Percentiles rank a stretch among this genome's conserved stretches.
Evolutionary conservation across 2,113 vertebrate species (phyloP).

Genomic region (Pardalotus punctatus): DNA sequence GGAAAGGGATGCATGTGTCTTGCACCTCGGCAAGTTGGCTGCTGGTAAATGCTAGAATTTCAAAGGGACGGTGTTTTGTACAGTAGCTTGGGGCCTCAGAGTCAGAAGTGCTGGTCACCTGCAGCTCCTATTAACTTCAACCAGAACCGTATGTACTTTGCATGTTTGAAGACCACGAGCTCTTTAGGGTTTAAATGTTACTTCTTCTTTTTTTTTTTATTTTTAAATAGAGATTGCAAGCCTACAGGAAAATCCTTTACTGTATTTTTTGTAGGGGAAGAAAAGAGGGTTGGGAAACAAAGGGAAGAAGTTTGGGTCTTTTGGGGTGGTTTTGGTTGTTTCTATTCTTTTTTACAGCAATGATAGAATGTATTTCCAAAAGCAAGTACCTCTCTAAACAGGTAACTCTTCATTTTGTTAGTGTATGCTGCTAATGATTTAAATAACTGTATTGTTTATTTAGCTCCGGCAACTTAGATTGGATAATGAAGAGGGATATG

Average conservation of each 20-base stretch:
- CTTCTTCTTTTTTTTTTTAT: not conserved
- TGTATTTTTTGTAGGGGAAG: not conserved
- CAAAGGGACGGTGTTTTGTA: not conserved
- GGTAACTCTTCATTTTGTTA: not conserved
- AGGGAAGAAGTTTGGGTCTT: not conserved
- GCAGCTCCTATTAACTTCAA: constrained; percentile 26
- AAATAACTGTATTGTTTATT: not conserved
- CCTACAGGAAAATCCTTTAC: not conserved
- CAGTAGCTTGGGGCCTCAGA: not conserved
- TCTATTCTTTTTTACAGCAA: not conserved
- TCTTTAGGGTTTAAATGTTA: constrained; percentile 15
- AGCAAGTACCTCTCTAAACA: not conserved
- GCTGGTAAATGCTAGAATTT: constrained; percentile 23
- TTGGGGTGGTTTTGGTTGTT: not conserved
- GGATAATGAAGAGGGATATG: not conserved
- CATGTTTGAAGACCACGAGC: not conserved
- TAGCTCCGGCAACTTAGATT: not conserved
- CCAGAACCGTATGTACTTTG: not conserved
- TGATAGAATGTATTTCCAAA: not conserved
- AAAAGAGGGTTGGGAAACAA: not conserved
- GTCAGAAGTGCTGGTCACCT: constrained; percentile 20
- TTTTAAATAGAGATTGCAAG: not conserved
- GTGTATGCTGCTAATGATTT: not conserved
- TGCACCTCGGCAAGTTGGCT: not conserved
- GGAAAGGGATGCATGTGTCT: not conserved